Percentiles rank a stretch among this genome's conserved stretches.
Evolutionary conservation across 1,140 invertebrate species (phyloP).

Genomic region (Schlechtendalia chinensis): DNA sequence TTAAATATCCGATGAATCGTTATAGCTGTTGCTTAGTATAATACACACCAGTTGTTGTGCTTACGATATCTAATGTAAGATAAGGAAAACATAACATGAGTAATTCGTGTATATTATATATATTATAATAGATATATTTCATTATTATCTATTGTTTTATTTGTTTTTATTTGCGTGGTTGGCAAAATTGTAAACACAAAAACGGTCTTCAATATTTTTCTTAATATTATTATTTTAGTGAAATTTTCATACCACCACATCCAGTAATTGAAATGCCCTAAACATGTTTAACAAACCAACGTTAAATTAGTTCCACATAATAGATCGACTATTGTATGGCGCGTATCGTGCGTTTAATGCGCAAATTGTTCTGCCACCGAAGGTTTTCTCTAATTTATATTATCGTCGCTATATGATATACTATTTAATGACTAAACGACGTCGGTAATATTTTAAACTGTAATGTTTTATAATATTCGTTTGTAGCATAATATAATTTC

Average conservation of each 20-base stretch:
- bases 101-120: no score
- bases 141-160: no score
- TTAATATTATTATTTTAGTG: not conserved
- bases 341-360: not conserved
- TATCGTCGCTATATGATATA: not conserved
- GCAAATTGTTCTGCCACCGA: not conserved
- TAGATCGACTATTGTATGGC: not conserved
- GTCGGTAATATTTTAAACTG: no score
- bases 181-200: constrained; percentile 2
- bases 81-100: no score
- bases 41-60: no score
- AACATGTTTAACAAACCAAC: not conserved
- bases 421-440: not conserved
- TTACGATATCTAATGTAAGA: no score
- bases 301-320: not conserved
- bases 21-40: no score
- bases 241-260: not conserved
- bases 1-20: no score
- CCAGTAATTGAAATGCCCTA: not conserved
- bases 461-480: no score
- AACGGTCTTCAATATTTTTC: constrained; percentile 11
- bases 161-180: no score
- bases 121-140: no score
- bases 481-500: no score
- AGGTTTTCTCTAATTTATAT: not conserved